phyloP scores from a whole-genome alignment of 2,888 invertebrate genomes.

The Nowickia ferox region DNA sequence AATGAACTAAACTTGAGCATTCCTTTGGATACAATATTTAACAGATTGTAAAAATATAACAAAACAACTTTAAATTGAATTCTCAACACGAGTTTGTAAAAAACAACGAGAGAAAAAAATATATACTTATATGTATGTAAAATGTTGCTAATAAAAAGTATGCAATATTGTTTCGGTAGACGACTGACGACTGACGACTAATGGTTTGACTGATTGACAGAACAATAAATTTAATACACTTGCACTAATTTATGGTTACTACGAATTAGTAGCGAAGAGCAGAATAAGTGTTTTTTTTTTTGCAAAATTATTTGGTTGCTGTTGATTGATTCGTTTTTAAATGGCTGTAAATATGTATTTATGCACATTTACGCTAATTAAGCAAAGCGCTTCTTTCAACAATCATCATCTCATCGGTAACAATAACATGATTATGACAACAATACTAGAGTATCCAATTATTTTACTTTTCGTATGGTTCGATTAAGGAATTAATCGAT shows the following conservation, averaged over 20 bases:
- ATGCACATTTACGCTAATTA: slow-evolving; percentile 63
- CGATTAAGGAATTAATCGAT: too few species aligned
- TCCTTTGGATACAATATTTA: slow-evolving; percentile 81
- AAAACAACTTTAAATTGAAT: slow-evolving; percentile 53
- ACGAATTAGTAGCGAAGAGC: neutral
- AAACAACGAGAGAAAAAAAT: slow-evolving; percentile 19
- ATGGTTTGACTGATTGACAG: slow-evolving; percentile 35
- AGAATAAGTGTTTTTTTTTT: slow-evolving; percentile 46
- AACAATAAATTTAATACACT: slow-evolving; percentile 49
- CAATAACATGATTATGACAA: slow-evolving; percentile 16
- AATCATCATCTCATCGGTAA: slow-evolving; percentile 21
- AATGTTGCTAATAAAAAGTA: slow-evolving; percentile 18
- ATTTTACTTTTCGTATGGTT: too few species aligned
- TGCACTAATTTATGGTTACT: slow-evolving; percentile 5
- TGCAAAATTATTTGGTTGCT: slow-evolving; percentile 54
- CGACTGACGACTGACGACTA: slow-evolving; percentile 22
- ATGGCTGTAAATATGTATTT: slow-evolving; percentile 42
- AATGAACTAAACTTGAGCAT: slow-evolving; percentile 80
- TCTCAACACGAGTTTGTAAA: slow-evolving; percentile 58
- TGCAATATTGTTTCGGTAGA: slow-evolving; percentile 26
- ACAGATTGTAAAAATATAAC: slow-evolving; percentile 72
- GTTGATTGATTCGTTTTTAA: slow-evolving; percentile 59
- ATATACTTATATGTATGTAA: slow-evolving; percentile 15
- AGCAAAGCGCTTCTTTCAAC: slow-evolving; percentile 32
- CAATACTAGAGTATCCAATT: neutral